Percentiles rank a stretch among this genome's conserved stretches.
Conservation (phyloP, 1,140 invertebrate species). For the Limonius californicus region DNA sequence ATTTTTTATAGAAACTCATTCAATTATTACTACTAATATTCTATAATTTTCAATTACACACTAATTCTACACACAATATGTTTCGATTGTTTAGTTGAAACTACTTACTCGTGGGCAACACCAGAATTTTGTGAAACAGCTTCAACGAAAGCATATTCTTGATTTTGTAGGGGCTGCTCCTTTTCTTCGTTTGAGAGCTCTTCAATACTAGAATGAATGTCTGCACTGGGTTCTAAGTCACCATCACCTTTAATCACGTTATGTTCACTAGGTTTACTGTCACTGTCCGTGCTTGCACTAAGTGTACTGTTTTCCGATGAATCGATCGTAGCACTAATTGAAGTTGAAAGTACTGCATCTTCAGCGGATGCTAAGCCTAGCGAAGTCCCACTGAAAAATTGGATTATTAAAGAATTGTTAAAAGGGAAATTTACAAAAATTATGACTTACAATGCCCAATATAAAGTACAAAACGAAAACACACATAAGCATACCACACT, state of each 20-base stretch:
- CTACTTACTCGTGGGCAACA: conserved; percentile 53
- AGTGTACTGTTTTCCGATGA: conserved; percentile 19
- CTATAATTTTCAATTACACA: no score
- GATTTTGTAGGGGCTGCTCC: neutral
- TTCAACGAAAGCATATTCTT: conserved; percentile 44
- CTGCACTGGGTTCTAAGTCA: conserved; percentile 26
- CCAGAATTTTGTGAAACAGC: conserved; percentile 53
- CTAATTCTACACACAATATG: neutral
- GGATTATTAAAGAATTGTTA: conserved; percentile 40
- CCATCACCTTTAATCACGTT: conserved; percentile 18
- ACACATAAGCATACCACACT: conserved; percentile 53
- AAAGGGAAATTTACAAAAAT: conserved; percentile 28
- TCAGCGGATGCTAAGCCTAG: conserved; percentile 34
- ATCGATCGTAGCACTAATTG: conserved; percentile 18
- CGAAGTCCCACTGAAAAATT: conserved; percentile 45
- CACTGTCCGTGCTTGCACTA: conserved; percentile 15
- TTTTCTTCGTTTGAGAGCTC: conserved; percentile 23
- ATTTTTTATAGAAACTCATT: no score
- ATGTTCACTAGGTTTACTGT: neutral
- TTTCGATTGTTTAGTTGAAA: conserved; percentile 17
- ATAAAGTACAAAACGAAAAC: conserved; percentile 55
- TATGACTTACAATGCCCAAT: conserved; percentile 51
- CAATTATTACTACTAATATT: no score
- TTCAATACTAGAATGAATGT: conserved; percentile 28
- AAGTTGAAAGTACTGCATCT: conserved; percentile 13